These are phyloP conservation scores for Ennomos erosarius DNA, from an alignment of 2,888 invertebrate genomes.

Conservation along the genomic window DNA sequence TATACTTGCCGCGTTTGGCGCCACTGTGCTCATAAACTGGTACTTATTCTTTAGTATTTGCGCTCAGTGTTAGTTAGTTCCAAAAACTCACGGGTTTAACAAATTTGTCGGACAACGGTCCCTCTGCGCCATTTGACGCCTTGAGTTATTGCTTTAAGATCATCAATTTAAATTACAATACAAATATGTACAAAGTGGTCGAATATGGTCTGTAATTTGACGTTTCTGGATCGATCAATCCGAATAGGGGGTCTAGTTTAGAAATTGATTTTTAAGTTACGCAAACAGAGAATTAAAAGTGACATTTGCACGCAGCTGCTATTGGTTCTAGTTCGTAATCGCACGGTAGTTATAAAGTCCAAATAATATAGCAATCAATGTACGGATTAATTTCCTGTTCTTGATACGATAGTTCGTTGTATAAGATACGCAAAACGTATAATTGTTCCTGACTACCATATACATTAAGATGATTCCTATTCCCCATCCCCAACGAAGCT, in stretches of 20 bases:
- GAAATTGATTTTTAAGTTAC: slow-evolving; percentile 2
- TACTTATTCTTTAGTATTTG: too few species aligned
- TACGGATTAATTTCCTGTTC: too few species aligned
- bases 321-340: too few species aligned
- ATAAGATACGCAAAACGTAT: too few species aligned
- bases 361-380: too few species aligned
- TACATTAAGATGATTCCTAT: too few species aligned
- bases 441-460: too few species aligned
- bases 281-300: background rate
- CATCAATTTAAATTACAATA: slow-evolving; percentile 24
- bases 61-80: background rate
- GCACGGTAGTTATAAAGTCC: too few species aligned
- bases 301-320: too few species aligned
- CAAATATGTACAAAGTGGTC: slow-evolving; percentile 8
- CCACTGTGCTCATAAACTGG: slow-evolving; percentile 18
- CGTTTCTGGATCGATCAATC: slow-evolving; percentile 10
- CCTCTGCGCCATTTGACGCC: slow-evolving; percentile 15
- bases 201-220: slow-evolving; percentile 7
- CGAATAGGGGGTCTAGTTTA: slow-evolving; percentile 4
- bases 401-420: too few species aligned
- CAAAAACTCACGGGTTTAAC: background rate
- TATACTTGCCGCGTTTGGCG: too few species aligned
- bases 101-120: background rate
- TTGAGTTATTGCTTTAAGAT: slow-evolving; percentile 13
- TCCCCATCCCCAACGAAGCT: too few species aligned